Base-by-base conservation (phyloP, 2,113 vertebrate genomes). In the Mormoops blainvillei region DNA sequence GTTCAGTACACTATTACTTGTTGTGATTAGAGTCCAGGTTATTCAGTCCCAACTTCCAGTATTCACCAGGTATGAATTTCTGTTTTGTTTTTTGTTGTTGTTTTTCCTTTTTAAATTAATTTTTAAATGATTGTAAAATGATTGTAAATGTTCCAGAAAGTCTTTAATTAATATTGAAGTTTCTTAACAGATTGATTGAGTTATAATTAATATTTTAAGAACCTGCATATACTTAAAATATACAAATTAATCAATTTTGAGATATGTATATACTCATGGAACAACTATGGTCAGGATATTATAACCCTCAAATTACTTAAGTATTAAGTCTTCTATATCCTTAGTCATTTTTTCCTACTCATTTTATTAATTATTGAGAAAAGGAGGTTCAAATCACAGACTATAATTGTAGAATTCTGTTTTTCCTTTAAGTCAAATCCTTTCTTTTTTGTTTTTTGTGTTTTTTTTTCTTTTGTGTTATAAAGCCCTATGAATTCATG, bases 41-140 rank as follows among this genome's bases (percentile, higher is more conserved):
- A 99, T 99, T 97, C 99, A 99, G 91, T 99, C 99, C 5, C 99
- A 99, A 94, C 99, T 99, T 70, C 99, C 99, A 14, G 99, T 99
- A 52, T 99, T 99, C 97, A 99, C 99, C 97, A 99, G 99, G 99
- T 99, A 98, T 95, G 95, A 84, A 86, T 92, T 94, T 95, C 24
- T 70, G 26, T 58, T 16, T 58, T 26, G 22, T 58, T 58, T 12
- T 0, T 85, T 68, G 61, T 48, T 61, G 0, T 38, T 92, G 4
- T 83, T 87, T 88, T 63, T 50, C 2, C 0, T 3, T 94, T 65
- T 10, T 48, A 31, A 78, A 76, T 95, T 85, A 33, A 61, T 9
- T 89, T 80, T 63, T 19, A n/a, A n/a, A n/a, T n/a, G 15, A 33
- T 84, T 89, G 84, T 92, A 86, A 86, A 92, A 4, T 81, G 4